These are phyloP conservation scores for Apteryx owenii DNA, from an alignment of 2,113 vertebrate genomes.

Conservation along the genomic window DNA sequence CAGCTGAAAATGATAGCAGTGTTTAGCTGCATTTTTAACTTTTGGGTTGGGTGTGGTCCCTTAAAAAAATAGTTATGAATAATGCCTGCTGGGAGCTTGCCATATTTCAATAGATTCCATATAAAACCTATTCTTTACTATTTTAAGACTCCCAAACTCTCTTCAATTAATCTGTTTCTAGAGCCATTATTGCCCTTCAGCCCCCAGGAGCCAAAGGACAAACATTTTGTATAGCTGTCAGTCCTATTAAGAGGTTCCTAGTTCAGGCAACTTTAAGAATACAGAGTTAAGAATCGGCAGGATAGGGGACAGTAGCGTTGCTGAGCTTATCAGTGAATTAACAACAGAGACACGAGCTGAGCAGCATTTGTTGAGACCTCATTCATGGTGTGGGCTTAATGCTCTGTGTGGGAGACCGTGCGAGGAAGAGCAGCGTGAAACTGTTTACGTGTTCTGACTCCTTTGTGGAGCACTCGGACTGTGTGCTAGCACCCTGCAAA, in stretches of 20 bases:
- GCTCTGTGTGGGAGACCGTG: neutral
- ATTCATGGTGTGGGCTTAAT: neutral
- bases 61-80: slow-evolving; percentile 82
- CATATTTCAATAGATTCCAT: slow-evolving; percentile 72
- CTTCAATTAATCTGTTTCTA: slow-evolving; percentile 42
- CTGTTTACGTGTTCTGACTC: neutral
- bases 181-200: slow-evolving; percentile 14
- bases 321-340: neutral
- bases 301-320: neutral
- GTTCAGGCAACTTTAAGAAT: neutral
- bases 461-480: neutral
- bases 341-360: neutral
- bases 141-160: slow-evolving; percentile 53
- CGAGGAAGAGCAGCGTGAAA: neutral
- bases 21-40: slow-evolving; percentile 70
- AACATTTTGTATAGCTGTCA: neutral
- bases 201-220: slow-evolving; percentile 10
- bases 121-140: slow-evolving; percentile 72
- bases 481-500: neutral
- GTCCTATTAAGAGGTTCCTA: neutral
- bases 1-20: slow-evolving; percentile 74
- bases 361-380: neutral
- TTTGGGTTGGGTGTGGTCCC: slow-evolving; percentile 76
- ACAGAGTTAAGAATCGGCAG: neutral
- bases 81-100: slow-evolving; percentile 80